These are phyloP conservation scores for Poeciliopsis gracilis DNA, from an alignment of 2,797 vertebrate genomes.

Conservation along the genomic window DNA sequence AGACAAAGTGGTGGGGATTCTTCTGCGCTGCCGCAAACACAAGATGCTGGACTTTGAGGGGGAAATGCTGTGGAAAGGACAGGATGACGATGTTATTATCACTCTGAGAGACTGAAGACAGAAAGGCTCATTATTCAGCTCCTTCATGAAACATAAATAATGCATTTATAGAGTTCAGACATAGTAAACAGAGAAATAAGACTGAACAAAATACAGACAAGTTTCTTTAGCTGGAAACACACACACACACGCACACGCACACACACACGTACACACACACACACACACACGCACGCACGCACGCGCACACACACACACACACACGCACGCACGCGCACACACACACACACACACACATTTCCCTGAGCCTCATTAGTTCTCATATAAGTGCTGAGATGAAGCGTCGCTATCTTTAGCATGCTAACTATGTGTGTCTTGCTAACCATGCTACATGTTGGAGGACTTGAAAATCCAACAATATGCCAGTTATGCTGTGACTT, in stretches of 20 bases:
- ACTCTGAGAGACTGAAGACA: constrained; percentile 66
- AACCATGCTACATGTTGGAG: constrained; percentile 28
- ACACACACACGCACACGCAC: not conserved
- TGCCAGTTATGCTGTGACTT: constrained; percentile 8
- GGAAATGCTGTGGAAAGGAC: constrained; percentile 87
- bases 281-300: not conserved
- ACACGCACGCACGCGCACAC: fast-evolving
- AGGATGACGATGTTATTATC: constrained; percentile 80
- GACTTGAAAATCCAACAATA: constrained; percentile 3
- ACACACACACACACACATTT: not conserved
- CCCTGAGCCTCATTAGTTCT: constrained; percentile 30
- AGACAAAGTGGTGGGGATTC: constrained; percentile 86
- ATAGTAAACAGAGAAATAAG: not conserved
- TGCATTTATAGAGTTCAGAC: not conserved
- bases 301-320: not conserved
- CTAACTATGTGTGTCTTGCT: constrained; percentile 40
- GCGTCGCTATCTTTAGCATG: constrained; percentile 55
- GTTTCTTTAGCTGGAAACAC: not conserved
- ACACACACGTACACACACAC: not conserved
- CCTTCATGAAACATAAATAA: not conserved
- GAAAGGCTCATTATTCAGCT: not conserved
- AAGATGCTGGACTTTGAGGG: constrained; percentile 84
- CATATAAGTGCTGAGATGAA: constrained; percentile 35
- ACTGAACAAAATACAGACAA: not conserved
- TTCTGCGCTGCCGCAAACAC: constrained; percentile 85